A percentile compares a stretch with the other conserved stretches of the same genome.
These are phyloP conservation scores for Neotoma lepida DNA, from an alignment of 2,113 vertebrate species.

Conservation along the genomic window DNA sequence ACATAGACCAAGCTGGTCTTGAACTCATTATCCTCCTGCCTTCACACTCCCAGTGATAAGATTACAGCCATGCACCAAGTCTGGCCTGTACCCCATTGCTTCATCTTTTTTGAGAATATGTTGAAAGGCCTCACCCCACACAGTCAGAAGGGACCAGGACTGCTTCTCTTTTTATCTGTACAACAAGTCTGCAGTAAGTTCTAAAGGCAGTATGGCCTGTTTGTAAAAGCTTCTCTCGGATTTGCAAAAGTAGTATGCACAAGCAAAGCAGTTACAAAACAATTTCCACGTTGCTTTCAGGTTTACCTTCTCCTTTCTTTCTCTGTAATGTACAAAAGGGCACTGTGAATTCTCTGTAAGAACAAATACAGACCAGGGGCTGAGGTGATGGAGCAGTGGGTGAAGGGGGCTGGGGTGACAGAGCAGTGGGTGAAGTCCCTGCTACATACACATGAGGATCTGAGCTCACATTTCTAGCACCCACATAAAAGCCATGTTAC, in stretches of 20 bases:
- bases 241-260: neutral
- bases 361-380: neutral
- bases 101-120: neutral
- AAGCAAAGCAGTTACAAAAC: neutral
- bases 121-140: neutral
- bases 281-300: neutral
- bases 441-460: neutral
- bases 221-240: neutral
- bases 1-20: neutral
- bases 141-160: neutral
- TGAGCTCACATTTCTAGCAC: neutral
- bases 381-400: no score
- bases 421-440: neutral
- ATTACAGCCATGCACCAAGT: neutral
- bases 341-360: neutral
- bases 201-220: neutral
- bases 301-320: neutral
- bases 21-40: neutral
- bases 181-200: neutral
- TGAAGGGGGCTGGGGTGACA: no score
- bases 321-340: neutral
- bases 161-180: neutral
- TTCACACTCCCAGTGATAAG: neutral
- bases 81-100: neutral
- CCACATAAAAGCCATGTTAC: neutral